These are phyloP conservation scores for Vulpes vulpes DNA, from an alignment of 2,113 vertebrate species.

Conservation along the genomic window DNA sequence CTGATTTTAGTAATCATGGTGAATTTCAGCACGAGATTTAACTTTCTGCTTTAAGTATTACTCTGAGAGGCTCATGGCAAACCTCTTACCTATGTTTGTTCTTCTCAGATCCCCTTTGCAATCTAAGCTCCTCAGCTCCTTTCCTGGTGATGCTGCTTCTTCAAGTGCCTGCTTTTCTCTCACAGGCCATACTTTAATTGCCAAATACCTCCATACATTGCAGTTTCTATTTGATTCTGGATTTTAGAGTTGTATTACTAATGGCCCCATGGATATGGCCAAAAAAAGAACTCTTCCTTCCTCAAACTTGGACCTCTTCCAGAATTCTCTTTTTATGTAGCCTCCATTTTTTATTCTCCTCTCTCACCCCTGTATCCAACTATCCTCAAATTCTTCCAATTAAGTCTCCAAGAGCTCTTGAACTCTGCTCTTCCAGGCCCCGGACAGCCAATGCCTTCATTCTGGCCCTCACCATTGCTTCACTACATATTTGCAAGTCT, in stretches of 20 bases:
- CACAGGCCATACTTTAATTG: neutral
- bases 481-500: neutral
- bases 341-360: neutral
- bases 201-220: too few relatives aligned
- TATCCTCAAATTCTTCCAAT: neutral
- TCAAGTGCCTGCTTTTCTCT: neutral
- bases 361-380: neutral
- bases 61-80: neutral
- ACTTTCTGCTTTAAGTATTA: neutral
- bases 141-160: neutral
- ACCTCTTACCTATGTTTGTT: accelerated
- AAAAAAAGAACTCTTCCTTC: neutral
- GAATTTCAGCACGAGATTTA: neutral
- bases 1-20: neutral
- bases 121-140: neutral
- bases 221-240: neutral
- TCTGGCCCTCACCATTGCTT: neutral
- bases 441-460: neutral
- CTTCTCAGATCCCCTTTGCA: neutral
- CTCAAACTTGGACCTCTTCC: neutral
- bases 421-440: neutral
- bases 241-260: neutral
- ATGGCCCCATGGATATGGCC: accelerated
- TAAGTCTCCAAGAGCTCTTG: neutral
- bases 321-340: neutral